Base-by-base conservation (phyloP, 2,113 vertebrate species). In the Calypte anna region DNA sequence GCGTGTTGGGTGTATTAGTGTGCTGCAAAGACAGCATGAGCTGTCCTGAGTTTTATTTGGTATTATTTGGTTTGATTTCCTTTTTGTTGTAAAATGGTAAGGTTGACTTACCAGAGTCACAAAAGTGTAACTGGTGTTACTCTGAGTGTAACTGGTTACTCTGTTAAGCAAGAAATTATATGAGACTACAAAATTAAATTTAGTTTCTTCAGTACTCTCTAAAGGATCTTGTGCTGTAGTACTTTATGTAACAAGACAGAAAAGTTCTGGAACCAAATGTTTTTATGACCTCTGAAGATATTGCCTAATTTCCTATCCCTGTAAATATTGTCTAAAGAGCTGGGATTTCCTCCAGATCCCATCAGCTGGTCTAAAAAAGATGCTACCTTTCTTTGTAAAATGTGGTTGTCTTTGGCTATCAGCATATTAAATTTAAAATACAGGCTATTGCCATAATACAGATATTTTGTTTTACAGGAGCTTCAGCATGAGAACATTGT, bases 401-500 rank as follows among this genome's bases (percentile, higher is more conserved):
- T 25, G 27, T 53, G 5, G 1, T 61, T 62, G 27, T 62, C 30
- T 63, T 59, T 59, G 21, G 31, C 63, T 78, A 13, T 69, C 17
- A 22, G 9, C 10, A 62, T 31, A 31, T 46, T 62, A 31, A 38
- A 48, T 74, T 88, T 69, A 40, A 53, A 73, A n/a, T 44, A 27
- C 13, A 73, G 59, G 14, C 8, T 40, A 25, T 69, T 86, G 79
- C n/a, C 46, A 15, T 92, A 74, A 94, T 33, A 53, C 10, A 54
- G 9, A 62, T 91, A 63, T 75, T 96, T 96, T 97, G 28, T 96
- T 94, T 96, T 95, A 87, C 95, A 99, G 99, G 99, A 99, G 96
- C 98, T 99, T 97, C 99, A 99, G 95, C 99, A 99, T 96, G 99
- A 99, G 97, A 99, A 99, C 96, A 99, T 99, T 72, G 99, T 99